Evolutionary conservation across 2,113 vertebrate genomes (phyloP).

Genomic region (Oreotrochilus melanogaster): DNA sequence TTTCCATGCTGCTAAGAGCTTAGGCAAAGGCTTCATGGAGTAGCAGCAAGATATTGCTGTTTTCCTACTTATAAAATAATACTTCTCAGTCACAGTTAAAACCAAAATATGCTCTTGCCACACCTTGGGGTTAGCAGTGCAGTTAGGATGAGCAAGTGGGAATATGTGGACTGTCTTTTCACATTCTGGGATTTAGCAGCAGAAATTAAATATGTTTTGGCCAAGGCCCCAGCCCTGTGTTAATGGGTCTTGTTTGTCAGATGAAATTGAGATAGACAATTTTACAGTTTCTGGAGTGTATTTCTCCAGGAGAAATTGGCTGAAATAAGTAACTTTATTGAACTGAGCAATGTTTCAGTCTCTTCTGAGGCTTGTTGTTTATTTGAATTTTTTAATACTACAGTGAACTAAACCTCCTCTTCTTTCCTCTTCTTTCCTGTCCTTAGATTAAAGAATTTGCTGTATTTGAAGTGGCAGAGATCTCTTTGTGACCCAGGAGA

Average conservation of each 20-base stretch:
- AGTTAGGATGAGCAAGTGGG: not conserved
- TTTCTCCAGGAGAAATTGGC: not conserved
- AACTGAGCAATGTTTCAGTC: not conserved
- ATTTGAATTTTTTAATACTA: not conserved
- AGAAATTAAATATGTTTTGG: not conserved
- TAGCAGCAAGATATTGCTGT: not conserved
- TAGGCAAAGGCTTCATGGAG: not conserved
- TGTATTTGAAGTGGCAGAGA: conserved; percentile 94
- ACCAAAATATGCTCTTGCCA: not conserved
- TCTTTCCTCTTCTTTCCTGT: not conserved
- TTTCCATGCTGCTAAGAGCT: not conserved
- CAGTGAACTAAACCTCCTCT: not conserved
- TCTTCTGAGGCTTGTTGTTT: not conserved
- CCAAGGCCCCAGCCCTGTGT: not conserved
- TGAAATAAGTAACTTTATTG: not conserved
- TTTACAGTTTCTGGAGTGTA: not conserved
- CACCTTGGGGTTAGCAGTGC: not conserved
- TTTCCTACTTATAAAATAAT: not conserved
- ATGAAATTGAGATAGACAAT: not conserved
- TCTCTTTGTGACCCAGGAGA: conserved; percentile 94
- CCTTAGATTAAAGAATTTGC: conserved; percentile 84
- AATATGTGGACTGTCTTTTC: not conserved
- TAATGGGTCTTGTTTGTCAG: not conserved
- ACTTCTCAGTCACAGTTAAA: not conserved
- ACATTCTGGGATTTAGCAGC: not conserved